Percentiles rank a stretch among this genome's conserved stretches.
Conservation (phyloP, 1,140 invertebrate species). For the Chrysoperla carnea region DNA sequence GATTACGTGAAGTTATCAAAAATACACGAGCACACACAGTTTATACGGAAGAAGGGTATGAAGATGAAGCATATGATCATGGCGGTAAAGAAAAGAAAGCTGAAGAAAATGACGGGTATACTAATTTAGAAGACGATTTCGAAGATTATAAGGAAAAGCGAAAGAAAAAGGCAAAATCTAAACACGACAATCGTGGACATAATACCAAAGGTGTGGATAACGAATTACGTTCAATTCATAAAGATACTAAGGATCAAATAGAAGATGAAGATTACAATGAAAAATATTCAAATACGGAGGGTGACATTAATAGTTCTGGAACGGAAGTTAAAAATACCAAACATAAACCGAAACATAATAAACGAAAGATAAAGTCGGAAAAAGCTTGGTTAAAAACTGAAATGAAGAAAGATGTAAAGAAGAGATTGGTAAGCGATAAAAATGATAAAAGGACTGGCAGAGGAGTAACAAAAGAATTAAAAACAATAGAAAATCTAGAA, state of each 20-base stretch:
- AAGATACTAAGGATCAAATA: slow-evolving; percentile 5
- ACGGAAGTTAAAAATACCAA: neutral
- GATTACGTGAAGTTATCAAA: slow-evolving; percentile 44
- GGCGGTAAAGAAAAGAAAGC: slow-evolving; percentile 49
- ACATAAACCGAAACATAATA: neutral
- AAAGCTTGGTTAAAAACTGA: neutral
- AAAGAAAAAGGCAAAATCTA: neutral
- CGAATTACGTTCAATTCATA: neutral
- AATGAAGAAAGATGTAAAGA: neutral
- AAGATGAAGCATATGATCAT: slow-evolving; percentile 60
- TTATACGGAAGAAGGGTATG: slow-evolving; percentile 62
- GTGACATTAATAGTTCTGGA: slow-evolving; percentile 4
- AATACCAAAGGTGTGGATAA: neutral
- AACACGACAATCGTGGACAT: neutral
- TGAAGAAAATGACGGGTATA: slow-evolving; percentile 26
- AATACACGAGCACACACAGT: slow-evolving; percentile 52
- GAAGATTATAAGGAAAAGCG: neutral
- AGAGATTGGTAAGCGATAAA: neutral
- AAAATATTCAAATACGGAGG: slow-evolving; percentile 7
- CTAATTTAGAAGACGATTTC: slow-evolving; percentile 15
- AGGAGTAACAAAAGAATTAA: too few species aligned
- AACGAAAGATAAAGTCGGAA: neutral
- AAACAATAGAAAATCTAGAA: too few species aligned
- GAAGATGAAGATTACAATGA: slow-evolving; percentile 1
- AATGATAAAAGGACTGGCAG: neutral